Conservation (phyloP, 2,797 vertebrate species). For the Enteromius paludinosus region DNA sequence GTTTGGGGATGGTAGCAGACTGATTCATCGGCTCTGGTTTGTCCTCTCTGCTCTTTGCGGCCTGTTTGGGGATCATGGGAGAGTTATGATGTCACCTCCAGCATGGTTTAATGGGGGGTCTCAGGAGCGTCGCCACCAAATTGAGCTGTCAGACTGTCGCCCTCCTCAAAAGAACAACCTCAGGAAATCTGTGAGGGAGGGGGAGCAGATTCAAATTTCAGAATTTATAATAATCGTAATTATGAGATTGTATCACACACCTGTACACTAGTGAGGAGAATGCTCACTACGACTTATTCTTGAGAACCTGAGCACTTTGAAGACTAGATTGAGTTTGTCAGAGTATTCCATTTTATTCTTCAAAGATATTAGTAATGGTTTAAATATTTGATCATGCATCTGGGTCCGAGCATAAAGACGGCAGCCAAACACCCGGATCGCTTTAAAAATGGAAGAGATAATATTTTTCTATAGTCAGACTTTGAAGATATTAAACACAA, state of each 20-base stretch:
- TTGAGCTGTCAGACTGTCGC: slow-evolving; percentile 45
- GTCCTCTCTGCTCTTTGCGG: slow-evolving; percentile 26
- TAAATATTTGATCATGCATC: slow-evolving; percentile 19
- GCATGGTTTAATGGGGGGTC: slow-evolving; percentile 41
- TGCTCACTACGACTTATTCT: background rate
- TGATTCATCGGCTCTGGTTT: slow-evolving; percentile 23
- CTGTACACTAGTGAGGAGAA: background rate
- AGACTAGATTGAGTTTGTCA: background rate
- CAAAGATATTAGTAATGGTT: background rate
- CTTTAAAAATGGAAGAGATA: background rate
- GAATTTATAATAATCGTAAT: slow-evolving; percentile 25
- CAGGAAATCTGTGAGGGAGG: background rate
- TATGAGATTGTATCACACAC: slow-evolving; percentile 10
- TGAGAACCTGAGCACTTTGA: background rate
- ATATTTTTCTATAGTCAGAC: background rate
- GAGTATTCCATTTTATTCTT: background rate
- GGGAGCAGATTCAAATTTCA: background rate
- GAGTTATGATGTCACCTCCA: slow-evolving; percentile 50
- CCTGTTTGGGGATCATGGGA: slow-evolving; percentile 11
- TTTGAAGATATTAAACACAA: slow-evolving; percentile 42
- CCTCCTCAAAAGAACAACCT: slow-evolving; percentile 44
- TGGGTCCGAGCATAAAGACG: background rate
- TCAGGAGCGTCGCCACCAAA: slow-evolving; percentile 47
- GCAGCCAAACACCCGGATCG: background rate
- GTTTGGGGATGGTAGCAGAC: slow-evolving; percentile 1